Conservation (phyloP, 2,113 vertebrate genomes). For the Genyomyrus donnyi region DNA sequence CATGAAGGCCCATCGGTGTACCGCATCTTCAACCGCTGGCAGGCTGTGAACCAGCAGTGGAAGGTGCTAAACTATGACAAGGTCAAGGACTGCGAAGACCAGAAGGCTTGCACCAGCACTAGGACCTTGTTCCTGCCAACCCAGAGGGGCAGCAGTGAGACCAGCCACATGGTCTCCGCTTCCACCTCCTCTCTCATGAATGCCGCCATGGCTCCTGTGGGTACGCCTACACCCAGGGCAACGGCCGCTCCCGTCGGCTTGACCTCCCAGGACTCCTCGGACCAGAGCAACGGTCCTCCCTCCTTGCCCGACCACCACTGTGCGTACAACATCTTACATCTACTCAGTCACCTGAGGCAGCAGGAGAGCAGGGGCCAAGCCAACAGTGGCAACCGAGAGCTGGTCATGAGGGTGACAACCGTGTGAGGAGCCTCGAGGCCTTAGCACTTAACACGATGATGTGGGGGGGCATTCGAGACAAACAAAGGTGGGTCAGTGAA, state of each 20-base stretch:
- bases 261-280: slow-evolving; percentile 52
- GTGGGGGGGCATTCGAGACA: background rate
- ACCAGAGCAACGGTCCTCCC: slow-evolving; percentile 56
- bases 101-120: slow-evolving; percentile 69
- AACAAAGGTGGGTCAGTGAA: background rate
- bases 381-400: slow-evolving; percentile 78
- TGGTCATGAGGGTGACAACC: slow-evolving; percentile 98
- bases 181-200: slow-evolving; percentile 69
- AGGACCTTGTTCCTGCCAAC: slow-evolving; percentile 74
- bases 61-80: slow-evolving; percentile 98
- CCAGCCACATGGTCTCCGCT: slow-evolving; percentile 50
- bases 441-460: slow-evolving; percentile 38
- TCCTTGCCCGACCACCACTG: slow-evolving; percentile 85
- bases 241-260: slow-evolving; percentile 33
- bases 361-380: slow-evolving; percentile 77
- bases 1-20: slow-evolving; percentile 96
- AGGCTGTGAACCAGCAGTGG: slow-evolving; percentile 98
- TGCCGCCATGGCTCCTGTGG: slow-evolving; percentile 53
- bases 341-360: slow-evolving; percentile 90
- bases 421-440: slow-evolving; percentile 76
- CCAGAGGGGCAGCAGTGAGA: slow-evolving; percentile 58
- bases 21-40: slow-evolving; percentile 97
- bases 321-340: slow-evolving; percentile 93
- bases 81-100: slow-evolving; percentile 81
- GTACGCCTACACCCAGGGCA: slow-evolving; percentile 38